Conservation (phyloP, 2,888 invertebrate species). For the Tiliacea citrago region DNA sequence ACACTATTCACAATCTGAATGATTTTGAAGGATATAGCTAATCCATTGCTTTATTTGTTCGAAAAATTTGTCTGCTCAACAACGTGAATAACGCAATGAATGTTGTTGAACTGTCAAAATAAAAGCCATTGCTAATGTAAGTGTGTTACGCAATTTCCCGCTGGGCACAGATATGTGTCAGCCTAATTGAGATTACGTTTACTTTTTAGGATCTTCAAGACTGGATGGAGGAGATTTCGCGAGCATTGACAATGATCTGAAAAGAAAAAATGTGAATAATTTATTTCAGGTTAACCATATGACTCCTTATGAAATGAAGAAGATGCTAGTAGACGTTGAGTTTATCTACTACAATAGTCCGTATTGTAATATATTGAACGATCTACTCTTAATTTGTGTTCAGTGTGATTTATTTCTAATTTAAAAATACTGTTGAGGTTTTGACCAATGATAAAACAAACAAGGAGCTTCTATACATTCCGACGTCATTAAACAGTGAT, state of each 20-base stretch:
- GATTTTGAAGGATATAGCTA: too few relatives aligned
- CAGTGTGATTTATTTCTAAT: not conserved
- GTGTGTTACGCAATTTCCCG: too few relatives aligned
- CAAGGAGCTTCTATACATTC: not conserved
- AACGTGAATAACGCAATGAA: too few relatives aligned
- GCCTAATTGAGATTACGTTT: conserved; percentile 62
- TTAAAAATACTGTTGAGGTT: not conserved
- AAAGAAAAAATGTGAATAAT: conserved; percentile 65
- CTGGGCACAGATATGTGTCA: conserved; percentile 25
- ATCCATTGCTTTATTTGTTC: too few relatives aligned
- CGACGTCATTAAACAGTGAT: not conserved
- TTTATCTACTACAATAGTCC: conserved; percentile 12
- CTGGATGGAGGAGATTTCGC: conserved; percentile 86
- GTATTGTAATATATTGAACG: not conserved
- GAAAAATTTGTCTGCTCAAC: too few relatives aligned
- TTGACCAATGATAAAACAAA: not conserved
- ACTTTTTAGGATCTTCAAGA: conserved; percentile 83
- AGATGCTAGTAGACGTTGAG: conserved; percentile 39
- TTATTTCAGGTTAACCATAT: not conserved
- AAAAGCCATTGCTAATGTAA: too few relatives aligned
- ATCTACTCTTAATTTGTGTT: not conserved
- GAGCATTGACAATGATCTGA: conserved; percentile 87
- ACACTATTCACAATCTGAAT: too few relatives aligned
- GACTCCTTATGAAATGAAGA: conserved; percentile 46
- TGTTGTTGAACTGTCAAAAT: too few relatives aligned